Conservation (phyloP, 2,797 vertebrate species). For the Acanthopagrus latus region DNA sequence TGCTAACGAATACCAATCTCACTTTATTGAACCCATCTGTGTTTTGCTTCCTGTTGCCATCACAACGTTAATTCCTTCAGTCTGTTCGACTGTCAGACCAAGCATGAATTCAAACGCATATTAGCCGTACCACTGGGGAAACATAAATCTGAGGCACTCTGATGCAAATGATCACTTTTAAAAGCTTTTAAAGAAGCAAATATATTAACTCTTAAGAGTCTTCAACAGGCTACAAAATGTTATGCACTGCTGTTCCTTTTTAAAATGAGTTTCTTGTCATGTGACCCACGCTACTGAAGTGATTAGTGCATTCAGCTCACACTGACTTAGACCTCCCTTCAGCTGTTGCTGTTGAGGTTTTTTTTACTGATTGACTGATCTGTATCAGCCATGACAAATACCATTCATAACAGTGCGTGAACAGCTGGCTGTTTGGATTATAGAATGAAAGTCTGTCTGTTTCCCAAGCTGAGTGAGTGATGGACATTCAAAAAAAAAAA, state of each 20-base stretch:
- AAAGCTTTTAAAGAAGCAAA: conserved; percentile 6
- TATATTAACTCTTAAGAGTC: neutral
- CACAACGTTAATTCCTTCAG: conserved; percentile 5
- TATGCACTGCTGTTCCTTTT: conserved; percentile 23
- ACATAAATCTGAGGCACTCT: conserved; percentile 63
- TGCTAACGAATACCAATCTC: conserved; percentile 1
- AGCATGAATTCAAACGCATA: neutral
- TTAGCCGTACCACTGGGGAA: conserved; percentile 15
- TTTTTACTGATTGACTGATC: neutral
- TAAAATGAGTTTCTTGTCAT: neutral
- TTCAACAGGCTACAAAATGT: conserved; percentile 21
- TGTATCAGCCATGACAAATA: neutral
- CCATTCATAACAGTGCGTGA: neutral
- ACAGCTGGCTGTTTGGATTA: neutral
- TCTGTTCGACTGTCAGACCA: conserved; percentile 1
- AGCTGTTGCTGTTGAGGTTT: neutral
- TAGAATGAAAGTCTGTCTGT: no score
- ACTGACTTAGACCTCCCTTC: neutral
- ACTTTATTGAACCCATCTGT: conserved; percentile 16
- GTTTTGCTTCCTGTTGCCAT: conserved; percentile 36
- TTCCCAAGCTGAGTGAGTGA: no score
- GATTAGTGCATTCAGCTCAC: neutral
- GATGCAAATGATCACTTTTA: conserved; percentile 23
- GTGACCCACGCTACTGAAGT: neutral
- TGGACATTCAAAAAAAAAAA: neutral